Evolutionary conservation across 2,888 invertebrate genomes (phyloP).

Genomic region (Drosophila hamatofila): DNA sequence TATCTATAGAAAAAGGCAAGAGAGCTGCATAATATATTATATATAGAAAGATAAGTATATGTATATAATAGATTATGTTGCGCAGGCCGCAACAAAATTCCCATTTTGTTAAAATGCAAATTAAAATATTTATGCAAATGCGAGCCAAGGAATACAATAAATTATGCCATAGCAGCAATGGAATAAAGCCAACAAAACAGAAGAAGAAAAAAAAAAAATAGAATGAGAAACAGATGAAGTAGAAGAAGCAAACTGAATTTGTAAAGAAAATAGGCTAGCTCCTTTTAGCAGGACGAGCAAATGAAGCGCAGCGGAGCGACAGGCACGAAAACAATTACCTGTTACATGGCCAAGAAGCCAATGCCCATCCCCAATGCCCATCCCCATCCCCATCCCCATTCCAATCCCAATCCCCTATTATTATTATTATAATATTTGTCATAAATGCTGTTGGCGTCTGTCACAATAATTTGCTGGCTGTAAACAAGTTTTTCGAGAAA

Average conservation of each 20-base stretch:
- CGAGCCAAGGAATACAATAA: constrained; percentile 64
- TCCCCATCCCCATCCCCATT: too few species aligned
- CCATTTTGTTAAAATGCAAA: constrained; percentile 75
- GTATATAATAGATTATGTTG: constrained; percentile 36
- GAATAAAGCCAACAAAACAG: constrained; percentile 7
- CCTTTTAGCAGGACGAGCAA: constrained; percentile 46
- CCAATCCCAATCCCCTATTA: too few species aligned
- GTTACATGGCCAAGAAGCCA: constrained; percentile 57
- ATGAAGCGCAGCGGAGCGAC: constrained; percentile 52
- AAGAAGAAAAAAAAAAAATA: background rate
- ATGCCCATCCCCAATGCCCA: constrained; percentile 31
- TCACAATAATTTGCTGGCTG: constrained; percentile 65
- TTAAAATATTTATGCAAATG: constrained; percentile 78
- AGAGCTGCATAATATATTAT: constrained; percentile 6
- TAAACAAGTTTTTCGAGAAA: constrained; percentile 48
- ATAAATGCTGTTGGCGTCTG: constrained; percentile 68
- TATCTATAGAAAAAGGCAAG: constrained; percentile 2
- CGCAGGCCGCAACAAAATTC: constrained; percentile 40
- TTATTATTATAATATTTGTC: constrained; percentile 45
- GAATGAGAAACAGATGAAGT: background rate
- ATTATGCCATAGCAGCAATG: constrained; percentile 64
- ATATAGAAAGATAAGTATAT: constrained; percentile 4
- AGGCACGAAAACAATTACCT: constrained; percentile 66
- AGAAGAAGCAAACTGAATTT: constrained; percentile 3
- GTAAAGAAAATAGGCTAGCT: background rate